Percentiles rank a stretch among this genome's conserved stretches.
These are phyloP conservation scores for Leuciscus waleckii DNA, from an alignment of 2,797 vertebrate genomes.

Conservation along the genomic window DNA sequence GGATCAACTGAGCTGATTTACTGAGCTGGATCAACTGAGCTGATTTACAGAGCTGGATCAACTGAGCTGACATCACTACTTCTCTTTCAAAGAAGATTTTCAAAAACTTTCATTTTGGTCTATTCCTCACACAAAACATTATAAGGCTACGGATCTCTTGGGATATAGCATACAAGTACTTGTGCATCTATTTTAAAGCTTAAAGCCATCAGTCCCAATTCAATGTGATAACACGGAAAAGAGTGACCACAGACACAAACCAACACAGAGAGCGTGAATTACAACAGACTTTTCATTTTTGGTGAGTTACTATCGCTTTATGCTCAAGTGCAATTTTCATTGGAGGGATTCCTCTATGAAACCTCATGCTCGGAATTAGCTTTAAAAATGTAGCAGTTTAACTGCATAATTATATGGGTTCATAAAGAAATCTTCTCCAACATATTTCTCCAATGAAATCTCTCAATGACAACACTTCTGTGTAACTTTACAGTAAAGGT, in stretches of 20 bases:
- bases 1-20: not conserved
- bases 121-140: slow-evolving; percentile 1
- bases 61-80: not conserved
- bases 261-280: slow-evolving; percentile 32
- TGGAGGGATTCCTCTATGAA: slow-evolving; percentile 41
- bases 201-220: not conserved
- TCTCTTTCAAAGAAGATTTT: not conserved
- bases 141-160: not conserved
- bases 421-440: slow-evolving; percentile 12
- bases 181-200: not conserved
- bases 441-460: slow-evolving; percentile 71
- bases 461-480: slow-evolving; percentile 68
- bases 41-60: no score
- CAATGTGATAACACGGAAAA: not conserved
- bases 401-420: slow-evolving; percentile 44
- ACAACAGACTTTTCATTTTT: slow-evolving; percentile 50
- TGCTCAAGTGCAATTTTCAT: slow-evolving; percentile 51
- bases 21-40: not conserved
- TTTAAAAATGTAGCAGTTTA: slow-evolving; percentile 64
- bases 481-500: slow-evolving; percentile 66
- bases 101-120: not conserved
- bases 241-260: not conserved
- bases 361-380: slow-evolving; percentile 61
- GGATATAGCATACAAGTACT: not conserved
- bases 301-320: slow-evolving; percentile 34